These are phyloP conservation scores for Hanleya hanleyi DNA, from an alignment of 2,888 invertebrate genomes.

Conservation along the genomic window DNA sequence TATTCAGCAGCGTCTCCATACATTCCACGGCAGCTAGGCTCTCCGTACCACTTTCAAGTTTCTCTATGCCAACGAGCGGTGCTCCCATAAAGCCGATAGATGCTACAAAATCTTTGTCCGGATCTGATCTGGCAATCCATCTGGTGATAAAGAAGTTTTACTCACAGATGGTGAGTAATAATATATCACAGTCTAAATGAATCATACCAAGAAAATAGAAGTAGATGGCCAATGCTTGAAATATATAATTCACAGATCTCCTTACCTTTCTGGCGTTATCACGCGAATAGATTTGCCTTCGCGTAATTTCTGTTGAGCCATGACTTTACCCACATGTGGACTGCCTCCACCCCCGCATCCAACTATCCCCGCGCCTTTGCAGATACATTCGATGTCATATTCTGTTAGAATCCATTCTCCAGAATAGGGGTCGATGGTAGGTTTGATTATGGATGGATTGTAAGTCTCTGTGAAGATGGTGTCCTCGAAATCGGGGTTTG, in stretches of 20 bases:
- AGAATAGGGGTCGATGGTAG: constrained; percentile 33
- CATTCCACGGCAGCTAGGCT: constrained; percentile 41
- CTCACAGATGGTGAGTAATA: no score
- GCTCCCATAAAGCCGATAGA: constrained; percentile 68
- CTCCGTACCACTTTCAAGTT: constrained; percentile 51
- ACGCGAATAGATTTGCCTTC: constrained; percentile 58
- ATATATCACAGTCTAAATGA: no score
- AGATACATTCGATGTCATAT: constrained; percentile 67
- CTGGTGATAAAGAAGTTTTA: no score
- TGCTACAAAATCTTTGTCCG: no score
- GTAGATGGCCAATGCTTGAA: no score
- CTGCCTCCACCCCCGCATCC: constrained; percentile 70
- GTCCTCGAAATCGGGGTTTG: no score
- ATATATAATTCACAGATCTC: no score
- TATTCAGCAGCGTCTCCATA: neutral
- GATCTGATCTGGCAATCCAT: no score
- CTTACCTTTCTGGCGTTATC: constrained; percentile 52
- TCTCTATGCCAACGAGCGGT: constrained; percentile 57
- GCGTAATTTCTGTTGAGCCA: constrained; percentile 44
- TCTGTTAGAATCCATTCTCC: constrained; percentile 63
- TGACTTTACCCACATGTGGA: constrained; percentile 56
- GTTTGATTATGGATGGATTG: neutral
- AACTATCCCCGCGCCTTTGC: constrained; percentile 66
- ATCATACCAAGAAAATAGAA: no score
- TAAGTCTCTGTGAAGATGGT: no score